Conservation (phyloP, 2,113 vertebrate genomes). For the Synchiropus splendidus region DNA sequence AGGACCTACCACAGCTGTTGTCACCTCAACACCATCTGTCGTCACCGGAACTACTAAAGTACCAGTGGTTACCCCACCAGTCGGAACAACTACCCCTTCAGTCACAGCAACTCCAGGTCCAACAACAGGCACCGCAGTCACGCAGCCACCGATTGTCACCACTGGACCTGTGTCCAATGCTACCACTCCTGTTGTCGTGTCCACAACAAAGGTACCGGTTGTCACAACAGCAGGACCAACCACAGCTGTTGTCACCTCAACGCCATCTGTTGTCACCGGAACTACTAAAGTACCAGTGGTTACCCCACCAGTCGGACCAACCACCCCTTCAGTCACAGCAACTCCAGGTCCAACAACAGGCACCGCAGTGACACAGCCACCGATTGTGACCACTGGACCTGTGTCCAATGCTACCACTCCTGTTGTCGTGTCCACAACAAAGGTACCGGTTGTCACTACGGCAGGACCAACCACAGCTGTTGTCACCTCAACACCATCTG, state of each 20-base stretch:
- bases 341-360: background rate
- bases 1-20: background rate
- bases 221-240: background rate
- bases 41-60: background rate
- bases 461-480: background rate
- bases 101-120: background rate
- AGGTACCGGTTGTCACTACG: background rate
- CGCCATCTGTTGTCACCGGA: background rate
- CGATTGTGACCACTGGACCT: background rate
- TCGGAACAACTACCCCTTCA: background rate
- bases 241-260: conserved; percentile 4
- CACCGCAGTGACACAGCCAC: background rate
- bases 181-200: background rate
- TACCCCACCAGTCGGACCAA: background rate
- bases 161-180: background rate
- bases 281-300: background rate
- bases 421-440: conserved; percentile 3
- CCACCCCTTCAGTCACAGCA: conserved; percentile 1
- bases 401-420: conserved; percentile 1
- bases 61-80: background rate
- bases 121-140: background rate
- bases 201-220: background rate
- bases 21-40: background rate
- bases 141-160: background rate
- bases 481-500: conserved; percentile 5